These are phyloP conservation scores for rat (Rattus norvegicus) DNA, from an alignment of 2,113 vertebrate genomes.

Conservation along the genomic window DNA sequence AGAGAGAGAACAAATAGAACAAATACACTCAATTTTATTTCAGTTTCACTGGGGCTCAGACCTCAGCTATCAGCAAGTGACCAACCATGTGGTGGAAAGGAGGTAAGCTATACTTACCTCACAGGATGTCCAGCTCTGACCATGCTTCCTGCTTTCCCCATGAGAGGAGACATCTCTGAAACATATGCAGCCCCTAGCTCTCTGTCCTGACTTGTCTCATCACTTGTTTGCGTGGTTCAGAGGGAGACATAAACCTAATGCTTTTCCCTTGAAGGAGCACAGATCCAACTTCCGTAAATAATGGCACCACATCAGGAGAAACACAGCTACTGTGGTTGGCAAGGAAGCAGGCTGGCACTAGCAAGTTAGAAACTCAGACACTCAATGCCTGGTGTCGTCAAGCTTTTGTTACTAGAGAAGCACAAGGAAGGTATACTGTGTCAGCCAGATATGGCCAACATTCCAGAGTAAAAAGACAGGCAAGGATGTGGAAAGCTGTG, in stretches of 20 bases:
- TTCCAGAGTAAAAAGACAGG: not conserved
- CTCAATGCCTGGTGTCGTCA: slow-evolving; percentile 30
- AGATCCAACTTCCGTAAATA: slow-evolving; percentile 59
- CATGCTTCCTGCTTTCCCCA: not conserved
- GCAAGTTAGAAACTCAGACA: slow-evolving; percentile 60
- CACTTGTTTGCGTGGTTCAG: not conserved
- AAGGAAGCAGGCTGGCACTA: slow-evolving; percentile 55
- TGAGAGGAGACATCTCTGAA: not conserved
- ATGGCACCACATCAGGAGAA: slow-evolving; percentile 61
- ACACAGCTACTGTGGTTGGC: slow-evolving; percentile 38
- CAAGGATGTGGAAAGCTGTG: not conserved
- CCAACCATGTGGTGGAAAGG: not conserved
- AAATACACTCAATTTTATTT: slow-evolving; percentile 19
- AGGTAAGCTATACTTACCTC: not conserved
- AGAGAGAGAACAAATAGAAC: too few species aligned
- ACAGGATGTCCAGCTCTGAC: not conserved
- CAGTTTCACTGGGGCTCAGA: slow-evolving; percentile 44
- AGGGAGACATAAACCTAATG: slow-evolving; percentile 61
- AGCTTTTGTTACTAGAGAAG: not conserved
- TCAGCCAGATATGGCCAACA: slow-evolving; percentile 21
- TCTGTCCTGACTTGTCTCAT: not conserved
- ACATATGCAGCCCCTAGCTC: not conserved
- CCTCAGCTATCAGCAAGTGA: not conserved
- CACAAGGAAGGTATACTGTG: not conserved
- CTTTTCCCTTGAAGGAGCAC: slow-evolving; percentile 62